These are phyloP conservation scores for Philereme vetulata DNA, from an alignment of 2,888 invertebrate genomes.

Conservation along the genomic window DNA sequence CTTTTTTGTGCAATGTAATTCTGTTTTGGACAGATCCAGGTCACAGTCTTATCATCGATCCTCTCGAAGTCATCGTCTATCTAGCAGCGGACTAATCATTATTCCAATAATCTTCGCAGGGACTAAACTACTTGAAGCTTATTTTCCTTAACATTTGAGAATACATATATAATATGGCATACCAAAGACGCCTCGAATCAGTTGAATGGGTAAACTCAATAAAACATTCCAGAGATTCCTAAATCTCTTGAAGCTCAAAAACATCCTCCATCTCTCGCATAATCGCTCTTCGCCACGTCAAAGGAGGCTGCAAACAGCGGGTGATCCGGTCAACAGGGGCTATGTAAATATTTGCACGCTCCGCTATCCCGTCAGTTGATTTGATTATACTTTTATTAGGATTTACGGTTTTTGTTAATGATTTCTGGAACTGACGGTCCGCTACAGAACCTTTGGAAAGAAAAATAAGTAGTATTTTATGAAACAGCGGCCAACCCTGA, in stretches of 20 bases:
- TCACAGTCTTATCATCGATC: no score
- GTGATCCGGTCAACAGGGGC: constrained; percentile 45
- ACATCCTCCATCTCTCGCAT: constrained; percentile 19
- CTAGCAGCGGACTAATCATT: no score
- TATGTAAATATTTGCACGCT: constrained; percentile 43
- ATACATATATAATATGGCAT: no score
- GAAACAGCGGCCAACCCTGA: no score
- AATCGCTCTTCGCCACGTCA: constrained; percentile 37
- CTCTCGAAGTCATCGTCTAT: no score
- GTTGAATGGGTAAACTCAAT: neutral
- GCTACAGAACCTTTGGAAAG: constrained; percentile 4
- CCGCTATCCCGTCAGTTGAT: constrained; percentile 25
- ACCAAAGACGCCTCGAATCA: neutral
- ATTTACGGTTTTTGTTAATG: constrained; percentile 16
- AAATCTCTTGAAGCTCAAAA: constrained; percentile 11
- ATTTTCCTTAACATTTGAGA: no score
- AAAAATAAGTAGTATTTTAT: no score
- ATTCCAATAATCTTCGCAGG: no score
- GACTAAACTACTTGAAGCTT: no score
- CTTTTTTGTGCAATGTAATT: no score
- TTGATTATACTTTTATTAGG: constrained; percentile 35
- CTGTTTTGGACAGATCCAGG: no score
- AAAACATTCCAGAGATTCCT: neutral
- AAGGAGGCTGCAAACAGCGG: constrained; percentile 40
- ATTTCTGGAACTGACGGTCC: neutral